Evolutionary conservation across 2,113 vertebrate species (phyloP).

Genomic region (Hemiscyllium ocellatum): DNA sequence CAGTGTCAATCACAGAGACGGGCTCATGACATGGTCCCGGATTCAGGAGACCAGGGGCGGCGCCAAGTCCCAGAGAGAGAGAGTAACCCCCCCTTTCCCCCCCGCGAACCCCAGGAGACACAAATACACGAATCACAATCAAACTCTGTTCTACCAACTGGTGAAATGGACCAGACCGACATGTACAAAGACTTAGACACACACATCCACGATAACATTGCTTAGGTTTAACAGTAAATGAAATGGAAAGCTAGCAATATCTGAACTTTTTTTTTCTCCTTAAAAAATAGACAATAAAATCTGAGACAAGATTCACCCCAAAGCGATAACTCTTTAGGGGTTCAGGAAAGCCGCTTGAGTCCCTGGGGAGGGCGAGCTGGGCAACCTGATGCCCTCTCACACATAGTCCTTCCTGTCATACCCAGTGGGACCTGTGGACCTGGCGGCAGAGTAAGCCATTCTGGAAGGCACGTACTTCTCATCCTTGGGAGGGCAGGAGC

Average conservation of each 20-base stretch:
- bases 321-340: neutral
- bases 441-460: conserved; percentile 69
- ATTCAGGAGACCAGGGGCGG: neutral
- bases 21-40: neutral
- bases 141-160: neutral
- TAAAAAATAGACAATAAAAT: conserved; percentile 12
- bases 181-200: neutral
- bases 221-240: conserved; percentile 14
- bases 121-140: neutral
- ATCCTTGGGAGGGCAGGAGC: conserved; percentile 77
- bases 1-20: neutral
- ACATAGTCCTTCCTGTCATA: conserved; percentile 88
- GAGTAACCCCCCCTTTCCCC: too few relatives aligned
- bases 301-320: neutral
- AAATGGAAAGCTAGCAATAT: neutral
- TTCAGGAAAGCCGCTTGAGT: neutral
- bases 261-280: neutral
- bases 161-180: neutral
- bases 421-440: conserved; percentile 60
- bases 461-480: conserved; percentile 64
- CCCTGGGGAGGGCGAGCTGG: conserved; percentile 16
- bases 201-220: neutral
- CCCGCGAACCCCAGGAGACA: neutral
- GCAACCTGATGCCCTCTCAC: conserved; percentile 49
- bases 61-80: neutral